Percentiles rank a stretch among this genome's conserved stretches.
Conservation (phyloP, 2,888 invertebrate genomes). For the Archips crataeganus region DNA sequence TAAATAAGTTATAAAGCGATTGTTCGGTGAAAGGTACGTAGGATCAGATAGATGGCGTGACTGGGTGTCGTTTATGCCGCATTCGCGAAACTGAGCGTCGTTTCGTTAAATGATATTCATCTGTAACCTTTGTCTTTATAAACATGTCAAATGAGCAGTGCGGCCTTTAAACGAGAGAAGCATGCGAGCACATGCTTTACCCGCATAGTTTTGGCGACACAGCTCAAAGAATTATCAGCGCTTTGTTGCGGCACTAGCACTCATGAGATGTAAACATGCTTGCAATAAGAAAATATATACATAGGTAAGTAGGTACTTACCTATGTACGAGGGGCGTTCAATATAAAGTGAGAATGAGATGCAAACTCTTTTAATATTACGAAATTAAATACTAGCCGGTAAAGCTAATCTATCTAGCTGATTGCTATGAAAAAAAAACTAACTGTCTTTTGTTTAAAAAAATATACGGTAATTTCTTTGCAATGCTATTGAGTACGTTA, state of each 20-base stretch:
- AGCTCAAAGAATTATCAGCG: constrained; percentile 49
- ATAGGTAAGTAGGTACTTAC: too few species aligned
- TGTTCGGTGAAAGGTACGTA: constrained; percentile 72
- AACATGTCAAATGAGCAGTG: constrained; percentile 71
- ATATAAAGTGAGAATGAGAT: too few species aligned
- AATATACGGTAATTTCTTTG: too few species aligned
- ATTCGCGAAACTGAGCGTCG: constrained; percentile 77
- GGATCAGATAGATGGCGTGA: constrained; percentile 85
- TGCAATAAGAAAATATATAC: neutral
- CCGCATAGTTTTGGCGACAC: constrained; percentile 71
- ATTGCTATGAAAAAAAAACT: too few species aligned
- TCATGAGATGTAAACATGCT: constrained; percentile 34
- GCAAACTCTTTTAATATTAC: too few species aligned
- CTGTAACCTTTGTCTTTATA: constrained; percentile 82
- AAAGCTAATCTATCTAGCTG: too few species aligned
- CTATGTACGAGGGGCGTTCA: too few species aligned
- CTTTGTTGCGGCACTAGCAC: constrained; percentile 45
- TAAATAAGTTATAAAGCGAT: constrained; percentile 85
- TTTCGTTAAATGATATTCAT: constrained; percentile 84
- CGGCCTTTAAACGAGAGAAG: constrained; percentile 65
- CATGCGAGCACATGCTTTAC: constrained; percentile 68
- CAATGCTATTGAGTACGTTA: too few species aligned
- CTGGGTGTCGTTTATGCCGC: constrained; percentile 80
- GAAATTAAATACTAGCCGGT: too few species aligned
- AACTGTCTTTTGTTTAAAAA: too few species aligned